These are phyloP conservation scores for Hermaeophaga mercurialis DNA, from an alignment of 2,888 invertebrate genomes.

Conservation along the genomic window DNA sequence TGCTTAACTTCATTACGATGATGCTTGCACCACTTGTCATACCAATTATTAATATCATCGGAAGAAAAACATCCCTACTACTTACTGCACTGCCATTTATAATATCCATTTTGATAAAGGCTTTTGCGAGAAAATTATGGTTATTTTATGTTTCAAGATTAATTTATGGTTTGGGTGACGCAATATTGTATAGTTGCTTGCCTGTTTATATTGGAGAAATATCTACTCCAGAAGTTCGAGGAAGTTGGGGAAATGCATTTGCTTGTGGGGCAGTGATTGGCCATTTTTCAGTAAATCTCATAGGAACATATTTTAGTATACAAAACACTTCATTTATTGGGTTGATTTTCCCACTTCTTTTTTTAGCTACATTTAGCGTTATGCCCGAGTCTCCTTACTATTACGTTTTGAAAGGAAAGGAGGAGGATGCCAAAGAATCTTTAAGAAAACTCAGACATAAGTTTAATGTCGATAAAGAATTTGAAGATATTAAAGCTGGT, in stretches of 20 bases:
- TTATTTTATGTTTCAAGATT: constrained; percentile 45
- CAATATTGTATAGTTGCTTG: constrained; percentile 32
- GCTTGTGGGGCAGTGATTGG: constrained; percentile 43
- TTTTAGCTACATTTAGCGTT: constrained; percentile 62
- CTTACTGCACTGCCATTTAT: constrained; percentile 40
- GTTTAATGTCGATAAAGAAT: constrained; percentile 42
- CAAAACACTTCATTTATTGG: constrained; percentile 62
- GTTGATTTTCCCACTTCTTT: constrained; percentile 63
- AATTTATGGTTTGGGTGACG: constrained; percentile 41
- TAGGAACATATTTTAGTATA: constrained; percentile 61
- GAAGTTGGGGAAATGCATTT: constrained; percentile 43
- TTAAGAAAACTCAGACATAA: constrained; percentile 40
- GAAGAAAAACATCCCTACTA: constrained; percentile 46
- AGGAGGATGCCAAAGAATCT: constrained; percentile 41
- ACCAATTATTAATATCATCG: constrained; percentile 42
- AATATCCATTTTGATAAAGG: constrained; percentile 1
- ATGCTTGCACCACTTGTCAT: constrained; percentile 16
- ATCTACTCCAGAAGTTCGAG: constrained; percentile 36
- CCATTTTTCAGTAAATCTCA: constrained; percentile 55
- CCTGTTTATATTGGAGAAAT: constrained; percentile 44
- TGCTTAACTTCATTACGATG: constrained; percentile 46
- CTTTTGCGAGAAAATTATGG: constrained; percentile 10
- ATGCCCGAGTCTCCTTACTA: constrained; percentile 63
- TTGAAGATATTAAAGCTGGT: constrained; percentile 40
- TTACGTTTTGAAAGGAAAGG: constrained; percentile 39